These are phyloP conservation scores for Tragopan temminckii DNA, from an alignment of 2,797 vertebrate genomes.

Conservation along the genomic window DNA sequence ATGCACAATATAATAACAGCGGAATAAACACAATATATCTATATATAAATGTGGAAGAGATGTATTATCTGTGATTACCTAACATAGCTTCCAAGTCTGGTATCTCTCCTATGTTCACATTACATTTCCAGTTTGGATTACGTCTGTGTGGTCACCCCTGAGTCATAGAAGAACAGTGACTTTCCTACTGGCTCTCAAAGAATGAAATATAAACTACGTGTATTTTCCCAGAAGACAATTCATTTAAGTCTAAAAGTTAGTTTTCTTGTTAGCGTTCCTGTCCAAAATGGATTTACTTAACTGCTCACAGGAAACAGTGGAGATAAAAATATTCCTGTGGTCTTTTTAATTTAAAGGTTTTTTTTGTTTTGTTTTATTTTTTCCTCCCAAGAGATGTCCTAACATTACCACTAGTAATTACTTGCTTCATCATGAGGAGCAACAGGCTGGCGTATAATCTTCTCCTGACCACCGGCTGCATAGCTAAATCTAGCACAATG, in stretches of 20 bases:
- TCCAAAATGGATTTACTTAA: constrained; percentile 2
- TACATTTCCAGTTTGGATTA: background rate
- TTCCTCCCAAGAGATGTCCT: no score
- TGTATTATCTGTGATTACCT: constrained; percentile 14
- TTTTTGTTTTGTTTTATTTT: no score
- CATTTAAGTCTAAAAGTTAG: background rate
- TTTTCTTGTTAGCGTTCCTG: background rate
- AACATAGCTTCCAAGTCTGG: background rate
- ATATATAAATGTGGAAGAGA: background rate
- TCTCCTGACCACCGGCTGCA: constrained; percentile 28
- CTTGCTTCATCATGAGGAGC: background rate
- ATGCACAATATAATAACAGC: background rate
- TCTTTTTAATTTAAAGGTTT: no score
- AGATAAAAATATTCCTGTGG: background rate
- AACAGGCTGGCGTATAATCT: background rate
- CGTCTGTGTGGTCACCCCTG: background rate
- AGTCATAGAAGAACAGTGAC: background rate
- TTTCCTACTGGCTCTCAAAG: background rate
- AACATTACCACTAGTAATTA: no score
- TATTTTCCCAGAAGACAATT: background rate
- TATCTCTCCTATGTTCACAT: background rate
- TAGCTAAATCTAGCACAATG: constrained; percentile 38
- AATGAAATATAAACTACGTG: background rate
- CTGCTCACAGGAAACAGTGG: background rate
- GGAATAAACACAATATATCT: background rate